Base-by-base conservation (phyloP, 2,888 invertebrate genomes). In the Epinotia brunnichana region DNA sequence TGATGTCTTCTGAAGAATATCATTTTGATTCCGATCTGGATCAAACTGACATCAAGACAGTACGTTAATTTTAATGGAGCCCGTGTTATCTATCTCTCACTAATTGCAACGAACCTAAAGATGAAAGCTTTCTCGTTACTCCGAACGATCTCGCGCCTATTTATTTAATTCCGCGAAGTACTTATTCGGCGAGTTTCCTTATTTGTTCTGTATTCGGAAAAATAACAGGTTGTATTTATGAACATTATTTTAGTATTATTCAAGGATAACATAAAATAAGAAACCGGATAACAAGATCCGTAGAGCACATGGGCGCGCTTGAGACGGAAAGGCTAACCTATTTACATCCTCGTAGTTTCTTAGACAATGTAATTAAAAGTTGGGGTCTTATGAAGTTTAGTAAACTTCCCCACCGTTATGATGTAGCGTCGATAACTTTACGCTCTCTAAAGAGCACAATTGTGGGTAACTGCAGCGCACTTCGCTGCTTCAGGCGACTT, bases 51-150 rank as follows among this genome's bases (percentile, higher is more conserved):
- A 35, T 9, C n/a, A 48, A 5, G 5, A 15, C 44, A 44, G 44
- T 48, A n/a, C n/a, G 44, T 44, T 15, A 44, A 48, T n/a, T n/a
- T 48, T 5, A 48, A 5, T 48, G 44, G 48, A 15, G n/a, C n/a
- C 48, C 5, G n/a, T 48, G 48, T n/a, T n/a, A 48, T 48, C n/a
- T n/a, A n/a, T n/a, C 3, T 9, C 13, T 57, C 21, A 57, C 29
- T 29, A 29, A 57, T 57, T 15, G n/a, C 21, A 29, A 57, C 7
- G 57, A n/a, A 9, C 35, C 35, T 35, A 24, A 5, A 61, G 61
- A 61, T 44, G 61, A 44, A 61, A 61, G 44, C 44, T 21, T 61
- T 61, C 24, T 61, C 44, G 41, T 44, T 61, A 24, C 44, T 0
- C 11, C 17, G 44, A 44, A n/a, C 17, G 21, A 21, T 61, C 44